phyloP scores from a whole-genome alignment of 1,140 invertebrate genomes.

The Bradysia coprophila region DNA sequence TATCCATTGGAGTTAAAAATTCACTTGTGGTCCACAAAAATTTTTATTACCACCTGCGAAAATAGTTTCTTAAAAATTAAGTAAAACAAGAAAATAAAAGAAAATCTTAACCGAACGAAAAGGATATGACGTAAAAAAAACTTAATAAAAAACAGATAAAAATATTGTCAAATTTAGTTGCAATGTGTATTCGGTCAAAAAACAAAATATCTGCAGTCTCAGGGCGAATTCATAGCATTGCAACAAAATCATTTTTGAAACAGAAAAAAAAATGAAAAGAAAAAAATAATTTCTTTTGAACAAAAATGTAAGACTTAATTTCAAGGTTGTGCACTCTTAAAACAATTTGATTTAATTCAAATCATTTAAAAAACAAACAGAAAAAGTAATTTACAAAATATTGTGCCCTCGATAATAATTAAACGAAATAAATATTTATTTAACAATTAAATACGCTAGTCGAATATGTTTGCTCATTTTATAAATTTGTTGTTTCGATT shows the following conservation, averaged over 20 bases:
- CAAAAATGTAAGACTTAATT: background rate
- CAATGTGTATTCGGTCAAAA: too few relatives aligned
- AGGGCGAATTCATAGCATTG: background rate
- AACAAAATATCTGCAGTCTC: background rate
- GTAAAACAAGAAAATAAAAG: too few relatives aligned
- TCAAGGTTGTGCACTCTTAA: background rate
- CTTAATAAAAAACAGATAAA: too few relatives aligned
- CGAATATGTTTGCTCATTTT: too few relatives aligned
- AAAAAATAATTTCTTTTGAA: background rate
- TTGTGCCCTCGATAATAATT: constrained; percentile 1
- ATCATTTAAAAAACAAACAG: too few relatives aligned
- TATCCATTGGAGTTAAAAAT: background rate
- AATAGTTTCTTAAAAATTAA: too few relatives aligned
- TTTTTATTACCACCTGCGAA: background rate
- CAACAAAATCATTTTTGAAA: background rate
- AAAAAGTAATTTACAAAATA: background rate
- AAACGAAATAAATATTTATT: too few relatives aligned
- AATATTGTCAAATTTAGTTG: too few relatives aligned
- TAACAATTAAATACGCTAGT: background rate
- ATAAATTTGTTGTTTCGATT: too few relatives aligned
- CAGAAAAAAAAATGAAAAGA: background rate
- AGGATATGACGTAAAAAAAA: too few relatives aligned
- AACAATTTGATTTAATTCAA: too few relatives aligned
- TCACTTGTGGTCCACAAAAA: background rate
- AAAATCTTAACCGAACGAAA: too few relatives aligned